Percentiles rank a stretch among this genome's conserved stretches.
These are phyloP conservation scores for Pteria penguin DNA, from an alignment of 2,888 invertebrate species.

Conservation along the genomic window DNA sequence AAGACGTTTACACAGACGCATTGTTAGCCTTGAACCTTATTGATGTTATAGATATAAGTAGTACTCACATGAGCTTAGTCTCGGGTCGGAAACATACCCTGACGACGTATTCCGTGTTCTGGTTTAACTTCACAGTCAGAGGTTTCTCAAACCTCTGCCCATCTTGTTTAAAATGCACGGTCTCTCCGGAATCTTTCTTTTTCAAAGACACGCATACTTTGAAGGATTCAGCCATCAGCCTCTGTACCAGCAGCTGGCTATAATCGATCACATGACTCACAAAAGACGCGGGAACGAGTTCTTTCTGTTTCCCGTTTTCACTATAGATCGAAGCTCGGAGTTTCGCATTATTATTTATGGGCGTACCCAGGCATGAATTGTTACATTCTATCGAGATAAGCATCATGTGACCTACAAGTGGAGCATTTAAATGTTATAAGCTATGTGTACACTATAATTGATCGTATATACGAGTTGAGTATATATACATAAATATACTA, in stretches of 20 bases:
- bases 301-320: background rate
- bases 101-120: conserved; percentile 82
- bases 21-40: too few relatives aligned
- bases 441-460: too few relatives aligned
- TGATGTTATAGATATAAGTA: background rate
- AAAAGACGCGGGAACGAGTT: background rate
- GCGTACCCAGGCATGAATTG: background rate
- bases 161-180: conserved; percentile 83
- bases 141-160: conserved; percentile 83
- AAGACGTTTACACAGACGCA: too few relatives aligned
- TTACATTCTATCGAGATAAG: too few relatives aligned
- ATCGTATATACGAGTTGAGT: too few relatives aligned
- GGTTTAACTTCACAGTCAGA: conserved; percentile 83
- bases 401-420: too few relatives aligned
- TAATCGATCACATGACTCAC: background rate
- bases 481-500: too few relatives aligned
- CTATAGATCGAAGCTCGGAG: background rate
- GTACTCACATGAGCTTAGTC: conserved; percentile 82
- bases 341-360: background rate
- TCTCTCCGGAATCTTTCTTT: conserved; percentile 81
- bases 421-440: too few relatives aligned
- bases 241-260: background rate
- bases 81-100: conserved; percentile 83
- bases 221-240: conserved; percentile 66
- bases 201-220: conserved; percentile 82